A percentile compares a stretch with the other conserved stretches of the same genome.
Conservation (phyloP, 1,140 invertebrate species). For the Wasmannia auropunctata region DNA sequence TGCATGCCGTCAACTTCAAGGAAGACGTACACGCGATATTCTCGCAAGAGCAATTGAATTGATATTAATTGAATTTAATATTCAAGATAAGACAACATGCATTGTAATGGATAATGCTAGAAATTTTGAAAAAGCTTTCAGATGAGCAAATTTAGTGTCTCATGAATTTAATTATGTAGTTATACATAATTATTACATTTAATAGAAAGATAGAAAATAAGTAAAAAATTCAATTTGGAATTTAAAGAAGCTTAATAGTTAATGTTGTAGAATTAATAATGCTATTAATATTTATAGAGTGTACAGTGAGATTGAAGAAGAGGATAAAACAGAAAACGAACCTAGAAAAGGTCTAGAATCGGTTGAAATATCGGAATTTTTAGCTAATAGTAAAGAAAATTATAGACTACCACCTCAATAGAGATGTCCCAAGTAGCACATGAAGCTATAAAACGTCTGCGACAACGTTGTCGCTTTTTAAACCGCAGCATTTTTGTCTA, state of each 20-base stretch:
- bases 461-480: too few relatives aligned
- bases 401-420: slow-evolving; percentile 21
- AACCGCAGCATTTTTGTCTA: too few relatives aligned
- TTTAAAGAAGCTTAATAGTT: not conserved
- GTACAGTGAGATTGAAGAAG: slow-evolving; percentile 2
- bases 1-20: not conserved
- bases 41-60: not conserved
- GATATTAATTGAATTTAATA: not conserved
- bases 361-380: slow-evolving; percentile 2
- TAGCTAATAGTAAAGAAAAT: not conserved
- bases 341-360: not conserved
- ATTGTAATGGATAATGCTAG: slow-evolving; percentile 12
- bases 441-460: too few relatives aligned
- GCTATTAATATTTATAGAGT: slow-evolving; percentile 9
- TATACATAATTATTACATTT: not conserved
- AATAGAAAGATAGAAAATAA: not conserved
- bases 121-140: slow-evolving; percentile 21
- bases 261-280: slow-evolving; percentile 1
- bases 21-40: not conserved
- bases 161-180: not conserved
- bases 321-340: not conserved
- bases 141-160: not conserved
- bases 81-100: not conserved
- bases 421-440: too few relatives aligned
- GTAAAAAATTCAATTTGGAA: slow-evolving; percentile 5